Base-by-base conservation (phyloP, 2,797 vertebrate genomes). In the Manis crassicaudata region DNA sequence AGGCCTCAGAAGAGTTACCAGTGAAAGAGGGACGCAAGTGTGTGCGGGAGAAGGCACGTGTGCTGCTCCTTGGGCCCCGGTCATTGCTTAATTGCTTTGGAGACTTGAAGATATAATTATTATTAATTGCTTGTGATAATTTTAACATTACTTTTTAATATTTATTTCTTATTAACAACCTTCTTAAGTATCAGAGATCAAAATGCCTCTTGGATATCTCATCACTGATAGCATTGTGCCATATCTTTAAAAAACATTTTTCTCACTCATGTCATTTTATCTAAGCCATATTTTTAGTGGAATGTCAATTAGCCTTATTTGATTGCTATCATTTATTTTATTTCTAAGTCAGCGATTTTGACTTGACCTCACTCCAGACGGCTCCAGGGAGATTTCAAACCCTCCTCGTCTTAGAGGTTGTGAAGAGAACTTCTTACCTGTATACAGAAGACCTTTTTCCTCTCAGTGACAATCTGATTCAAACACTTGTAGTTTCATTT, bases 71-170 rank as follows among this genome's bases (percentile, higher is more conserved):
- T 3, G 52, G 87, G 21, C 73, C 92, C 17, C 32, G 79, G 76
- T 95, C 11, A 40, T 96, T 95, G 95, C 89, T 76, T 95, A 92
- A 98, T 96, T 97, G 97, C 96, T 92, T 75, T 94, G 92, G 96
- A 96, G 97, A 97, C 92, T 90, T 88, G 56, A 60, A 91, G 76
- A 97, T 95, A 97, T 67, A 94, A 93, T 96, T 83, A 89, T 37
- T 92, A 93, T 96, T 98, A 97, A 98, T 97, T 97, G 95, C 67
- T 91, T 58, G 94, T 96, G 97, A 96, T 97, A 96, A 98, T 97
- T 97, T 96, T 80, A 95, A 84, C 23, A 58, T 75, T 95, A 27
- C 0, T 0, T 97, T 97, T 97, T 94, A 96, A 83, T 81, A 85
- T 96, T 95, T 97, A 87, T 97, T 97, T 98, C 96, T 96, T 94